phyloP scores from a whole-genome alignment of 2,113 vertebrate genomes.

The Campylomormyrus tamandua region DNA sequence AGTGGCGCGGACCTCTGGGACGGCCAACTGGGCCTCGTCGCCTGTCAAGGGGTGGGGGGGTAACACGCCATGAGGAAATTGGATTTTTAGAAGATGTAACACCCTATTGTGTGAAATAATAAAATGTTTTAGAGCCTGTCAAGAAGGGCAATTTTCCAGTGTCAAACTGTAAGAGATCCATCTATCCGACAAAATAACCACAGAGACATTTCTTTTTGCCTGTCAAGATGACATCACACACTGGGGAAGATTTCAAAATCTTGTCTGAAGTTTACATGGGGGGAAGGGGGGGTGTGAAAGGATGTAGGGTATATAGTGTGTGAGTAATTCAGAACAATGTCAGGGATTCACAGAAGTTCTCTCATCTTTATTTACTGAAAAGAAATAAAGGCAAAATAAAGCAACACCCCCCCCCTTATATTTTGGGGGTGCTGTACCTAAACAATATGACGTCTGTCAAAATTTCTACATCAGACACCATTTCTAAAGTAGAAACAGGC shows the following conservation, averaged over 20 bases:
- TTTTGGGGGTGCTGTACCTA: not conserved
- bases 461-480: not conserved
- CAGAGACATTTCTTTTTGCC: not conserved
- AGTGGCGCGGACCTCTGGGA: not conserved
- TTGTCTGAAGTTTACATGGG: not conserved
- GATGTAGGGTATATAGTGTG: not conserved
- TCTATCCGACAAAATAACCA: not conserved
- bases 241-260: not conserved
- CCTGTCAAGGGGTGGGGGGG: not conserved
- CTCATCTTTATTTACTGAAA: not conserved
- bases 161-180: constrained; percentile 2
- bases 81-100: not conserved
- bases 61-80: not conserved
- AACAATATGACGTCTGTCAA: not conserved
- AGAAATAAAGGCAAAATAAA: not conserved
- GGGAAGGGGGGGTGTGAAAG: not conserved
- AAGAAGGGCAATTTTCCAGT: not conserved
- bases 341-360: not conserved
- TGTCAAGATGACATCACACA: not conserved
- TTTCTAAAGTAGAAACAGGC: not conserved
- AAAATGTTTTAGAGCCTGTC: constrained; percentile 2
- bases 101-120: not conserved
- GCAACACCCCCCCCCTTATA: not conserved
- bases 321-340: not conserved
- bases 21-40: too few species aligned